A percentile compares a stretch with the other conserved stretches of the same genome.
Evolutionary conservation across 2,113 vertebrate genomes (phyloP).

Genomic region (Melierax canorus): DNA sequence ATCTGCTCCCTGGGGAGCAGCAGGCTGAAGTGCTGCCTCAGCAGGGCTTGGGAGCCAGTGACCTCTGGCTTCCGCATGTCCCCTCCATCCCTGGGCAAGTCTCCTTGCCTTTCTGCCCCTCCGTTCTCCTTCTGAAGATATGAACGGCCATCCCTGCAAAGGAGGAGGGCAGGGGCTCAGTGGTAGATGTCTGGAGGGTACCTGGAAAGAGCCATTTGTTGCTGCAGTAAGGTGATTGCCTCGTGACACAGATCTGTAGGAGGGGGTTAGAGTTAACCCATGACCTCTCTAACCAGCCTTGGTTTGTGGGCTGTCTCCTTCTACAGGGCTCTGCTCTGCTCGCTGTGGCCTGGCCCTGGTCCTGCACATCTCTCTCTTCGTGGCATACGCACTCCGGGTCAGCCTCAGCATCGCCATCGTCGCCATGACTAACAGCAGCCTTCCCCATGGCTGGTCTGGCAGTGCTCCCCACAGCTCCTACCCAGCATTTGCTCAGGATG

Average conservation of each 20-base stretch:
- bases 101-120: neutral
- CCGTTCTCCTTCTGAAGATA: neutral
- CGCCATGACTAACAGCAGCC: slow-evolving; percentile 79
- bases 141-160: neutral
- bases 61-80: neutral
- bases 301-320: neutral
- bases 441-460: neutral
- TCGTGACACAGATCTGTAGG: too few relatives aligned
- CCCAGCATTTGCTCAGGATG: slow-evolving; percentile 42
- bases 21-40: neutral
- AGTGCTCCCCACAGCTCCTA: neutral
- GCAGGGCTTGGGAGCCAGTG: neutral
- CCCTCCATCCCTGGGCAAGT: neutral
- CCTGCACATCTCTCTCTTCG: slow-evolving; percentile 82
- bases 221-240: neutral
- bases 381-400: slow-evolving; percentile 82
- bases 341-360: slow-evolving; percentile 79
- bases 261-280: neutral
- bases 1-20: neutral
- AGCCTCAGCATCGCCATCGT: slow-evolving; percentile 83
- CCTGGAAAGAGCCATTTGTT: neutral
- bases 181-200: neutral
- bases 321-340: slow-evolving; percentile 68
- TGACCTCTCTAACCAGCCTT: neutral
- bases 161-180: neutral